Evolutionary conservation across 2,888 invertebrate species (phyloP).

Genomic region (Yponomeuta plumbellus): DNA sequence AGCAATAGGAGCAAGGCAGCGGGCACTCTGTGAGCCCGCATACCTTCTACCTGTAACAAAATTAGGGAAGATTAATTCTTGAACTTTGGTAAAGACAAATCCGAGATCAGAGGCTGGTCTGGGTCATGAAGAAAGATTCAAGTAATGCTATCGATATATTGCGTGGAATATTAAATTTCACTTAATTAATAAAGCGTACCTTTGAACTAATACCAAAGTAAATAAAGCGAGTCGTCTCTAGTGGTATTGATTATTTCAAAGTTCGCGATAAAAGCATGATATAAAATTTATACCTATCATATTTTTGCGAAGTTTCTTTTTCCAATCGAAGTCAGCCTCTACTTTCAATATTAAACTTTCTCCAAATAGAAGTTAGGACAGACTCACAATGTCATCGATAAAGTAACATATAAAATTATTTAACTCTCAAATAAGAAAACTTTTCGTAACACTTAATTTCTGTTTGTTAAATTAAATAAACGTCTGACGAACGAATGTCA

Average conservation of each 20-base stretch:
- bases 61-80: constrained; percentile 24
- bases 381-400: neutral
- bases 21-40: constrained; percentile 67
- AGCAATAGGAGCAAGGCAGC: constrained; percentile 72
- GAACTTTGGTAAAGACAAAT: neutral
- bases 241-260: neutral
- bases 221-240: neutral
- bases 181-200: neutral
- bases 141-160: no score
- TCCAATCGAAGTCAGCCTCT: neutral
- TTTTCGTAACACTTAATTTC: no score
- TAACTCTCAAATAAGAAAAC: no score
- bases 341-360: neutral
- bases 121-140: no score
- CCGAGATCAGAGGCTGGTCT: neutral
- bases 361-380: neutral
- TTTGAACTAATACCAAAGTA: neutral
- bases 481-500: no score
- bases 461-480: no score
- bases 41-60: constrained; percentile 69
- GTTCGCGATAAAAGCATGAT: neutral
- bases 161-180: no score
- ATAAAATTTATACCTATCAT: neutral
- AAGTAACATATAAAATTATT: neutral
- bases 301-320: neutral